Evolutionary conservation across 1,140 invertebrate genomes (phyloP).

Genomic region (Schmidtea mediterranea): DNA sequence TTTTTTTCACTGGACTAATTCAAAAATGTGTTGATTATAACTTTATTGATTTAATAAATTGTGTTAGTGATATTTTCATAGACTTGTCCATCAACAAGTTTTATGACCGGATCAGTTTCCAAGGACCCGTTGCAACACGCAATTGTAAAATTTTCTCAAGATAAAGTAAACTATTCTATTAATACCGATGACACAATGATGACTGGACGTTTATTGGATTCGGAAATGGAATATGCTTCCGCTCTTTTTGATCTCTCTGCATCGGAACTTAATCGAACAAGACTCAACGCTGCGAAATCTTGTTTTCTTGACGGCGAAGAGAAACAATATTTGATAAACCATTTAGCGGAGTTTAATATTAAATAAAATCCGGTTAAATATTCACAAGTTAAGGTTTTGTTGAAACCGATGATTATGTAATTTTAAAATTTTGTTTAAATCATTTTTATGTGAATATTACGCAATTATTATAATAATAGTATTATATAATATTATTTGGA

Average conservation of each 20-base stretch:
- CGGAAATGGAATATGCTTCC: conserved; percentile 28
- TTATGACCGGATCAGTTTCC: conserved; percentile 31
- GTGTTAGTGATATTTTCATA: background rate
- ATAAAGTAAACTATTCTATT: conserved; percentile 34
- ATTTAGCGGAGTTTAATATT: conserved; percentile 9
- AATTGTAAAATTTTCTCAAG: conserved; percentile 31
- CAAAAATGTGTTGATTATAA: too few relatives aligned
- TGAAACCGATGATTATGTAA: too few relatives aligned
- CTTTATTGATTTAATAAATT: too few relatives aligned
- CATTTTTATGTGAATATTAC: too few relatives aligned
- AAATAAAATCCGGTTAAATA: too few relatives aligned
- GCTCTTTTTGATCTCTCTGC: conserved; percentile 29
- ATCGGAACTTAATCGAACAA: conserved; percentile 27
- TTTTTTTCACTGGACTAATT: too few relatives aligned
- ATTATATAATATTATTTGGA: too few relatives aligned
- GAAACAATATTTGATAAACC: conserved; percentile 25
- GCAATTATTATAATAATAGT: too few relatives aligned
- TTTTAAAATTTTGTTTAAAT: too few relatives aligned
- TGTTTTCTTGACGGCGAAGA: conserved; percentile 28
- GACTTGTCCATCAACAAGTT: conserved; percentile 33
- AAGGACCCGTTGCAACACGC: conserved; percentile 17
- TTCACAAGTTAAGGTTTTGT: too few relatives aligned
- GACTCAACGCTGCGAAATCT: conserved; percentile 29
- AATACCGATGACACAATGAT: conserved; percentile 36
- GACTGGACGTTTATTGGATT: conserved; percentile 27